Percentiles rank a stretch among this genome's conserved stretches.
Conservation (phyloP, 2,797 vertebrate genomes). For the Pseudochirops corinnae region DNA sequence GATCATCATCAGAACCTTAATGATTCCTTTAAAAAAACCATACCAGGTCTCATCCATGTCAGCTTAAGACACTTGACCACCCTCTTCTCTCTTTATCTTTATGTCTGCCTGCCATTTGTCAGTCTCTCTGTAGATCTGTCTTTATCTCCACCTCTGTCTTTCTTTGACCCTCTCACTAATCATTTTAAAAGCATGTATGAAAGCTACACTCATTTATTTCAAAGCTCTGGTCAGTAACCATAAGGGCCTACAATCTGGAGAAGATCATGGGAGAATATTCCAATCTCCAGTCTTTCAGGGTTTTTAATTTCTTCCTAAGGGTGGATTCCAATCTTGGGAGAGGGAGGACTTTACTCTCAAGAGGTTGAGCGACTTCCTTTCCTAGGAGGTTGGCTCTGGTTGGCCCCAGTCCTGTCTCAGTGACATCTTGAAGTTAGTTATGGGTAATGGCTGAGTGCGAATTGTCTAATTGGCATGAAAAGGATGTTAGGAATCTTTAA, state of each 20-base stretch:
- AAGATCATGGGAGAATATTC: background rate
- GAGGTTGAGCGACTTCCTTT: background rate
- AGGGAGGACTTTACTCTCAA: background rate
- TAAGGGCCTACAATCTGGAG: background rate
- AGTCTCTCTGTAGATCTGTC: background rate
- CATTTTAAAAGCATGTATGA: background rate
- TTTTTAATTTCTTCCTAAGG: background rate
- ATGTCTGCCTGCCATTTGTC: background rate
- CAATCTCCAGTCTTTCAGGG: accelerated
- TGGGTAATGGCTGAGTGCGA: constrained; percentile 27
- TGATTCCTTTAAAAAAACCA: background rate
- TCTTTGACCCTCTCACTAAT: background rate
- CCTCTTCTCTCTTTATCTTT: background rate
- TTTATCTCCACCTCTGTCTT: background rate
- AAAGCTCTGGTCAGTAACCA: background rate
- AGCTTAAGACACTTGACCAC: background rate
- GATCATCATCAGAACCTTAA: background rate
- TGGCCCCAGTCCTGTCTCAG: background rate
- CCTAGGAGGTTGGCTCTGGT: background rate
- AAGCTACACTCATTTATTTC: background rate
- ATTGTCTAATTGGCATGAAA: constrained; percentile 67
- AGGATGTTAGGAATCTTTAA: constrained; percentile 67
- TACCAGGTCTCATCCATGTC: background rate
- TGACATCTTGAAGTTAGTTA: constrained; percentile 49
- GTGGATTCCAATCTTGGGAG: background rate